Evolutionary conservation across 2,888 invertebrate species (phyloP), one percentile per base, ranked within the genome.

Genomic region (Rhynchonema sp.): DNA sequence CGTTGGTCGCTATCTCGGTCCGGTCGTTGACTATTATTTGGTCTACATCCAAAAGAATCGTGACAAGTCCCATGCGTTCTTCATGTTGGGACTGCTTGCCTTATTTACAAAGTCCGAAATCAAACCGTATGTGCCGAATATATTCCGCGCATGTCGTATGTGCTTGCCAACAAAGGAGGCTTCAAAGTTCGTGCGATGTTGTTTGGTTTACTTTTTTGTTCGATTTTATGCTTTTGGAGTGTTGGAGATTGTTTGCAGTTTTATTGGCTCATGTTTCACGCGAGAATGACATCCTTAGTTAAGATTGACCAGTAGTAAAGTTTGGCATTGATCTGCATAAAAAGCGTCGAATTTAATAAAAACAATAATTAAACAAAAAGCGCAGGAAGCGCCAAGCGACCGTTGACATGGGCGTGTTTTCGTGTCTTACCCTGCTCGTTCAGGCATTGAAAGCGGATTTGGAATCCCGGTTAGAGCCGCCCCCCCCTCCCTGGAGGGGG

Each of bases 371-470:
- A n/a, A n/a, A n/a, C n/a, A 38, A 38, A 13, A 17, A 6, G 38
- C 38, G 38, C 27, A 23, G 27, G 27, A 25, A 22, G 26, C 26
- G 54, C 13, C 54, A 54, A 23, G n/a, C 63, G 63, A 27, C 85
- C 57, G 73, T 75, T n/a, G 92, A 96, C 71, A 86, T 90, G 0
- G 83, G 87, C 0, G 85, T 94, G 57, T 94, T 92, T 74, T 84
- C 86, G 30, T 96, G 92, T 73, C 84, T 98, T 27, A 89, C 90
- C 30, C 79, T 94, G 65, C 75, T 98, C 9, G 87, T 87, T 0
- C 83, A 87, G 73, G 87, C 94, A 1, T 84, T 90, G 0, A 81
- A 83, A 9, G 76, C 78, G 65, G 87, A 88, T 66, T 57, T 63
- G 13, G 69, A 72, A 62, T 69, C 70, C 30, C 65, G 68, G 30